Base-by-base conservation (phyloP, 37 sponge, comb jelly and placozoan genomes). In the Aphrocallistes beatrix region DNA sequence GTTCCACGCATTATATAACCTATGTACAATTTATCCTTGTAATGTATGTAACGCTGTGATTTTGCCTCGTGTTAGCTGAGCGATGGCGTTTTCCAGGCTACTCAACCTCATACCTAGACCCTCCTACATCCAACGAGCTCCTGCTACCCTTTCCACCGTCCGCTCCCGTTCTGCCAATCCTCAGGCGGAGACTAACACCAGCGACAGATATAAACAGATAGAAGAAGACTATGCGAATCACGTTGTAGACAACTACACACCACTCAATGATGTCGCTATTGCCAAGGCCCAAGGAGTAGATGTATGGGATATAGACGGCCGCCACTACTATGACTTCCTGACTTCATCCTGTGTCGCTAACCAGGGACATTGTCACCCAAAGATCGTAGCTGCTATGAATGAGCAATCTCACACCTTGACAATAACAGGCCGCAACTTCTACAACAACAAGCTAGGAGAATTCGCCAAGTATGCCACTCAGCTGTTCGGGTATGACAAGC, bases 331-430 rank as follows among this genome's bases (percentile, higher is more conserved):
- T 75, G 99, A 99, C 89, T 99, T 99, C 50, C 84, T 99, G 50
- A 96, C 94, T 36, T 96, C 88, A 0, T 99, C 92, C 81, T 95
- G 96, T 0, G 90, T 94, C 36, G 23, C 94, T 51, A 99, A 99
- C 85, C 99, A 99, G 51, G 99, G 99, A 0, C 99, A 99, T 87
- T 50, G 93, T 21, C 99, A 99, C 75, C 99, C 96, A 6, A 92
- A 83, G 81, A 96, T 96, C 21, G 51, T 93, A 0, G 32, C 84
- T 8, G 94, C 92, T 0, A 84, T 96, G 49, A 86, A 51, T 37
- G 84, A 90, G n/a, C 95, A 95, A 84, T 32, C 82, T 1, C 88
- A 93, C 37, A 69, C 10, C 28, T 82, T 99, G 37, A 96, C 99
- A 0, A 86, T 99, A 23, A 92, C 93, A 0, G 94, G 94, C 34